A percentile compares a stretch with the other conserved stretches of the same genome.
These are phyloP conservation scores for Byasa hedistus DNA, from an alignment of 2,888 invertebrate species.

Conservation along the genomic window DNA sequence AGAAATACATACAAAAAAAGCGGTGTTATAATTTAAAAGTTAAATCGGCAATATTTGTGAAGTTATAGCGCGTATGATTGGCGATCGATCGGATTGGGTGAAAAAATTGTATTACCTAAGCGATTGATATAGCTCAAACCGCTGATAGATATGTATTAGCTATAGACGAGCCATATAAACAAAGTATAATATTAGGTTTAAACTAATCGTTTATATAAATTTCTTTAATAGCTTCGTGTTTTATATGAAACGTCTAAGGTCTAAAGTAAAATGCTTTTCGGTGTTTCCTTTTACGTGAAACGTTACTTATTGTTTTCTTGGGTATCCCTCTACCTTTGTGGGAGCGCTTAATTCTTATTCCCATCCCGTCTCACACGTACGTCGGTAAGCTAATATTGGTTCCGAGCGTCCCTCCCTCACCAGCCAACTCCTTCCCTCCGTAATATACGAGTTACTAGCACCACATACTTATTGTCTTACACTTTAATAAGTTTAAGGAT, in stretches of 20 bases:
- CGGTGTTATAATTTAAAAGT: too few species aligned
- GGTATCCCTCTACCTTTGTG: constrained; percentile 22
- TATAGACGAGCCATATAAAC: too few species aligned
- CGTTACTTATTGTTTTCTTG: constrained; percentile 26
- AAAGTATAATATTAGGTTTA: too few species aligned
- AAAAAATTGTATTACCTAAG: too few species aligned
- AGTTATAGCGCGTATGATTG: too few species aligned
- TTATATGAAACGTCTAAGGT: neutral
- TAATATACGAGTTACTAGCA: constrained; percentile 28
- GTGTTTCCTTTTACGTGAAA: constrained; percentile 14
- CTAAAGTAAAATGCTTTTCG: neutral
- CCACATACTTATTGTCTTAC: constrained; percentile 27
- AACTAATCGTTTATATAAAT: too few species aligned
- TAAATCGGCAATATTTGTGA: too few species aligned
- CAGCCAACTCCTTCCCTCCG: constrained; percentile 28
- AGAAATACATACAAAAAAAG: too few species aligned
- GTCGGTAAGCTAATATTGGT: constrained; percentile 57
- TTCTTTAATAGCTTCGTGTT: neutral
- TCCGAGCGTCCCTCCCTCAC: constrained; percentile 40
- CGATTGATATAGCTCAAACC: too few species aligned
- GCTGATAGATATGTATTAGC: too few species aligned
- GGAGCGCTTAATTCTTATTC: constrained; percentile 49
- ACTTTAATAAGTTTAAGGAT: constrained; percentile 36
- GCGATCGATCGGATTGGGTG: too few species aligned
- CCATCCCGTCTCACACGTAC: constrained; percentile 44